phyloP scores from a whole-genome alignment of 2,113 vertebrate genomes.

The Sander lucioperca region DNA sequence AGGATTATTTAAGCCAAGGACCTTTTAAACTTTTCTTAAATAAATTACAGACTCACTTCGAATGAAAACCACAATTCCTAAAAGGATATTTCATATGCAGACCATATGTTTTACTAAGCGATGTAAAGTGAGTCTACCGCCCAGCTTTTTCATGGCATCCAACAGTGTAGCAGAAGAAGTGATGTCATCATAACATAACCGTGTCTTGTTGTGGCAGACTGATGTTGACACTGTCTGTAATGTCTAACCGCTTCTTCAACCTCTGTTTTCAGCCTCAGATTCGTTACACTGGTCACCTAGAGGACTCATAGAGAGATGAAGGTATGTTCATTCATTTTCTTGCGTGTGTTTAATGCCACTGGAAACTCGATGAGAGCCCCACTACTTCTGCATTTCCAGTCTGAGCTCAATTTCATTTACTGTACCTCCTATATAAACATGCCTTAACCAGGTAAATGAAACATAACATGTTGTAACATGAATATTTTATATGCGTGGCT shows the following conservation, averaged over 20 bases:
- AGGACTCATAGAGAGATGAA: constrained; percentile 85
- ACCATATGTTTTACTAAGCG: constrained; percentile 5
- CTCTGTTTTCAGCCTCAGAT: constrained; percentile 73
- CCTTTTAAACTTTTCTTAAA: constrained; percentile 9
- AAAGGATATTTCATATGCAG: constrained; percentile 7
- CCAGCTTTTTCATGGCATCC: constrained; percentile 49
- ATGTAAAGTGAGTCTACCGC: constrained; percentile 37
- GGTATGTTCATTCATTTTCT: constrained; percentile 71
- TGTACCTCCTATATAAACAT: constrained; percentile 4
- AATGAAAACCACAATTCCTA: not conserved
- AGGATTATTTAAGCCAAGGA: not conserved
- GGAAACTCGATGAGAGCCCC: not conserved
- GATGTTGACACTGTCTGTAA: constrained; percentile 50
- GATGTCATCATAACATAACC: constrained; percentile 78
- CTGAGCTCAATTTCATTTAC: constrained; percentile 12
- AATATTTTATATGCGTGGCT: not conserved
- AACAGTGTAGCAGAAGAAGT: constrained; percentile 66
- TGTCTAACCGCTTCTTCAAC: constrained; percentile 60
- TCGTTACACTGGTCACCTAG: constrained; percentile 69
- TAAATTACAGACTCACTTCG: not conserved
- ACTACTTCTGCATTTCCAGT: constrained; percentile 5
- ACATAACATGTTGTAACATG: not conserved
- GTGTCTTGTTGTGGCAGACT: constrained; percentile 65
- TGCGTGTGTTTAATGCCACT: constrained; percentile 16
- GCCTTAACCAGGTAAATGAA: constrained; percentile 4